Evolutionary conservation across 2,888 invertebrate genomes (phyloP), one percentile per base, ranked within the genome.

Genomic region (Sphaerophoria rueppellii): DNA sequence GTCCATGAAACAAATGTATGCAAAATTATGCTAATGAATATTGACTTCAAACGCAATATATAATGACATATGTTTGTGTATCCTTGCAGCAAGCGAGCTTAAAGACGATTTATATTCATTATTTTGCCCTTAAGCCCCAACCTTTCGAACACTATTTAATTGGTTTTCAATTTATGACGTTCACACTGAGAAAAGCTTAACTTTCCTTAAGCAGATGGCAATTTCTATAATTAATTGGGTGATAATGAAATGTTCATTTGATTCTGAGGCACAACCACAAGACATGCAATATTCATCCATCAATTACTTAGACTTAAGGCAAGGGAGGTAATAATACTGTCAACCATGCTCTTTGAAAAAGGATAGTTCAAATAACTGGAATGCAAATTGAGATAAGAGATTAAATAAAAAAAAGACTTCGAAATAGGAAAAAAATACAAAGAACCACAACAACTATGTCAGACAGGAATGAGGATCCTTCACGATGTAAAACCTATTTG

Each of bases 401-500:
- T 32, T 9, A 54, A 54, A 50, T 50, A 11, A 6, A 6, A 6
- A 6, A 2, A 50, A 12, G 9, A 32, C 12, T 54, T 32, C 4
- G 3, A 32, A 12, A 40, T 24, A 3, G 9, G 14, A n/a, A 34
- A 7, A 9, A 40, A 40, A 16, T 37, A 0, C 1, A 34, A 11
- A 35, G 11, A 4, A 63, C 9, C 34, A n/a, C 16, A 16, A 50
- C 34, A 37, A 4, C n/a, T 34, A 16, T 50, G 16, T 3, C 35
- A 50, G 35, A 50, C 50, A 16, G 14, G 50, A 50, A 16, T 37
- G 12, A 14, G 50, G 14, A 65, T 50, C 37, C 65, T 65, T 50
- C 48, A 61, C 24, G 50, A 7, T 65, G 16, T 65, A 35, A 50
- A 50, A 50, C 48, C 65, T 65, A 65, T 65, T 50, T 65, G n/a